Evolutionary conservation across 2,888 invertebrate genomes (phyloP), one percentile per base, ranked within the genome.

Genomic region (Gerris lacustris): DNA sequence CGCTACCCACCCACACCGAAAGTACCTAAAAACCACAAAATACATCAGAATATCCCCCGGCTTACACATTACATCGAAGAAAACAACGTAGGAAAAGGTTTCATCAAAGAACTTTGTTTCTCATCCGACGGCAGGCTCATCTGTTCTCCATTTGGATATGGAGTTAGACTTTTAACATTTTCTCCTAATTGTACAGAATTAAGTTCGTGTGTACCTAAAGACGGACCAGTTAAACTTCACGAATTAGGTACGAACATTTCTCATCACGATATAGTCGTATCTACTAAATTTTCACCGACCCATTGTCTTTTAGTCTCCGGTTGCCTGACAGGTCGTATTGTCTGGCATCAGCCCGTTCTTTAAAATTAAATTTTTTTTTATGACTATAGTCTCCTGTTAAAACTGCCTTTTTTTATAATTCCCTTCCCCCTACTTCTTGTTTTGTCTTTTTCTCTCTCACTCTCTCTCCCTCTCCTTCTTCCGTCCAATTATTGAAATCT

Each of bases 261-360:
- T 77, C 94, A 95, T 79, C 83, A 86, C 68, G 91, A 92, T 78
- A 88, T 91, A 72, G 94, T 95, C 31, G 89, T 95, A 69, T 91
- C 94, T 79, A 90, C 93, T 75, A 91, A 91, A 80, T 96, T 96
- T 81, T 94, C 91, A 74, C 96, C 96, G 0, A 85, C 86, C 44
- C 91, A 94, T 79, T 90, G 90, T 77, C 83, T 94, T 75, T 84
- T 96, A 62, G 96, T 94, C 63, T 92, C 93, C 18, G 96, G 96
- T 17, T 96, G 95, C 80, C 86, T 94, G 67, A 87, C 88, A 73
- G 95, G 96, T 44, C 88, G 90, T 79, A 88, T 96, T 72, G 88
- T 90, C 67, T 96, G 95, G 91, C 91, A 95, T 81, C 91, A 92
- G 78, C 95, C 96, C 6, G 73, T 75, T 66, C 71, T 77, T 45